Evolutionary conservation across 2,113 vertebrate species (phyloP), one percentile per base, ranked within the genome.

Genomic region (Microcebus jonahi): DNA sequence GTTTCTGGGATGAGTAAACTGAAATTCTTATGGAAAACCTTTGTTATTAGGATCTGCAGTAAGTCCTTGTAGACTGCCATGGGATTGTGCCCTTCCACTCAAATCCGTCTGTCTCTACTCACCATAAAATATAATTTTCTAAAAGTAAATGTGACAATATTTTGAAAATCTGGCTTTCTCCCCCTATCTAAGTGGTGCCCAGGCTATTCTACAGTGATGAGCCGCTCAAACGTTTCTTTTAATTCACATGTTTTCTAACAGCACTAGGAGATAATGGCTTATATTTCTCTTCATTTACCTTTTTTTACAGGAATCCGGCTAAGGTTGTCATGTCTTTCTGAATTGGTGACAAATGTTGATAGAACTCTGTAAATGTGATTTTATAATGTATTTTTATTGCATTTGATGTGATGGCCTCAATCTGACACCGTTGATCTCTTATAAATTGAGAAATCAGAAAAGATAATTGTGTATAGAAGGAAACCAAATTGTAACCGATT

Each of bases 371-470:
- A 39, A 93, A 81, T 55, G 61, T 42, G 25, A 81, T 91, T 96
- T 95, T 86, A 20, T 63, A 86, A 45, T 45, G 45, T 45, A 45
- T 45, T 45, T 45, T 45, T 45, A 45, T 45, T 45, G 27, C 57
- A 48, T 89, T 83, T 79, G 63, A 76, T 77, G 15, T 13, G 79
- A 75, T 6, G 13, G 45, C 53, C 87, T 87, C 73, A 42, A 18
- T 71, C 86, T 87, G 90, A 95, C 93, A 55, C 70, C 42, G 45
- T 5, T 29, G 36, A 50, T 95, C 25, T 76, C 57, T 76, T 91
- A 34, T 48, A 96, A 87, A 96, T 85, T 55, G 87, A 96, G 76
- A 96, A 96, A 88, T 76, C n/a, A 88, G 91, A 45, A 92, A 87
- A 95, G 31, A 7, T n/a, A 42, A 79, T 39, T 55, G 82, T 39